phyloP scores from a whole-genome alignment of 2,113 vertebrate species.

The Tychaedon coryphoeus region DNA sequence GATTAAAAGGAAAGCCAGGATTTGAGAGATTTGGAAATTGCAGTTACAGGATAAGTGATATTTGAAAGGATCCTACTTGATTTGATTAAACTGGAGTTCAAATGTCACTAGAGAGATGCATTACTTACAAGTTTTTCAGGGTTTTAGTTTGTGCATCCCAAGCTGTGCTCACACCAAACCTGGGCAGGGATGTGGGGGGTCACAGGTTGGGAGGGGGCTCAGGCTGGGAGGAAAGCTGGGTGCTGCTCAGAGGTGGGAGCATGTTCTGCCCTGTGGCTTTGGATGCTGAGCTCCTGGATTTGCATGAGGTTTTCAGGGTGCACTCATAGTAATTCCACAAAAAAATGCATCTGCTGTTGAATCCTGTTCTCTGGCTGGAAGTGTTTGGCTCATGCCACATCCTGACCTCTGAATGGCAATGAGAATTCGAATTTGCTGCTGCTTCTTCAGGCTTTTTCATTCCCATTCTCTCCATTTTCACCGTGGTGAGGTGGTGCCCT shows the following conservation, averaged over 20 bases:
- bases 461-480: rapidly evolving
- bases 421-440: background rate
- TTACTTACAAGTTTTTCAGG: slow-evolving; percentile 48
- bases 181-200: background rate
- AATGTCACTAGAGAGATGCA: slow-evolving; percentile 60
- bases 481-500: background rate
- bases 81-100: slow-evolving; percentile 74
- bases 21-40: slow-evolving; percentile 72
- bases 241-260: background rate
- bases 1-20: slow-evolving; percentile 73
- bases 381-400: background rate
- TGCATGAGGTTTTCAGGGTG: background rate
- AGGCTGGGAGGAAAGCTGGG: background rate
- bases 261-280: background rate
- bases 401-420: background rate
- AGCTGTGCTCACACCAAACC: background rate
- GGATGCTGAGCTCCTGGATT: background rate
- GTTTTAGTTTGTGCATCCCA: background rate
- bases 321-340: background rate
- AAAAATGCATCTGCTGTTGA: background rate
- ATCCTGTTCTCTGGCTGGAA: background rate
- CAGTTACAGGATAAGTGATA: slow-evolving; percentile 72
- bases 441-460: background rate
- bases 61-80: slow-evolving; percentile 66
- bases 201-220: background rate